phyloP scores from a whole-genome alignment of 2,797 vertebrate genomes.

The Austrolebias charrua region DNA sequence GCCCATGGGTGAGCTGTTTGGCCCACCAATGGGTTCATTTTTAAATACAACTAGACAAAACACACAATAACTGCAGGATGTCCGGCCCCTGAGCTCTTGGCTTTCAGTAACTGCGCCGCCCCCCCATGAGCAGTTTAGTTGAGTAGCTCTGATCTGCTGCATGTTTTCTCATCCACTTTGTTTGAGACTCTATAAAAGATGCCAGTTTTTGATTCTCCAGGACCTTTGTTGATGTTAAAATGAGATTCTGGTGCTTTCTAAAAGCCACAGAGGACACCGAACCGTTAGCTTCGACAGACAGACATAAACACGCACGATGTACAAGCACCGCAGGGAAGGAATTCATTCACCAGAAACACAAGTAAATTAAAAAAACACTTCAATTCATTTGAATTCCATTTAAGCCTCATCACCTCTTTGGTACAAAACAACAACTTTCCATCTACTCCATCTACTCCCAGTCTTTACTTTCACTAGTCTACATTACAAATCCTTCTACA shows the following conservation, averaged over 20 bases:
- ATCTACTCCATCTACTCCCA: slow-evolving; percentile 46
- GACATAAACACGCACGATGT: neutral
- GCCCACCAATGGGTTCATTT: too few relatives aligned
- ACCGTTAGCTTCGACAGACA: neutral
- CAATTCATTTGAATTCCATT: slow-evolving; percentile 35
- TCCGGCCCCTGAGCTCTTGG: too few relatives aligned
- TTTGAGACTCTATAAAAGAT: slow-evolving; percentile 45
- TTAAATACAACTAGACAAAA: too few relatives aligned
- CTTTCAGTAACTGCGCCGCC: too few relatives aligned
- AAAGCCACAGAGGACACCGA: slow-evolving; percentile 27
- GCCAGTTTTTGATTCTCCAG: slow-evolving; percentile 37
- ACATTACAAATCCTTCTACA: slow-evolving; percentile 54
- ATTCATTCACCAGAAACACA: slow-evolving; percentile 48
- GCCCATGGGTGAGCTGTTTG: too few relatives aligned
- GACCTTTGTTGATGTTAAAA: slow-evolving; percentile 41
- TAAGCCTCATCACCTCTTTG: slow-evolving; percentile 66
- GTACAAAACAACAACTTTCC: slow-evolving; percentile 60
- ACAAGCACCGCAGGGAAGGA: slow-evolving; percentile 46
- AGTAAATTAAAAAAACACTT: slow-evolving; percentile 23
- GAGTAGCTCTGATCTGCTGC: slow-evolving; percentile 25
- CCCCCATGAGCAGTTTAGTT: too few relatives aligned
- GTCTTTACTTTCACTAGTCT: slow-evolving; percentile 64
- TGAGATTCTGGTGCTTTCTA: slow-evolving; percentile 24
- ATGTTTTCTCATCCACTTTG: slow-evolving; percentile 55
- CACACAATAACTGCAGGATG: too few relatives aligned